Percentiles rank a stretch among this genome's conserved stretches.
phyloP scores from a whole-genome alignment of 2,797 vertebrate species.

The Amazonetta brasiliensis region DNA sequence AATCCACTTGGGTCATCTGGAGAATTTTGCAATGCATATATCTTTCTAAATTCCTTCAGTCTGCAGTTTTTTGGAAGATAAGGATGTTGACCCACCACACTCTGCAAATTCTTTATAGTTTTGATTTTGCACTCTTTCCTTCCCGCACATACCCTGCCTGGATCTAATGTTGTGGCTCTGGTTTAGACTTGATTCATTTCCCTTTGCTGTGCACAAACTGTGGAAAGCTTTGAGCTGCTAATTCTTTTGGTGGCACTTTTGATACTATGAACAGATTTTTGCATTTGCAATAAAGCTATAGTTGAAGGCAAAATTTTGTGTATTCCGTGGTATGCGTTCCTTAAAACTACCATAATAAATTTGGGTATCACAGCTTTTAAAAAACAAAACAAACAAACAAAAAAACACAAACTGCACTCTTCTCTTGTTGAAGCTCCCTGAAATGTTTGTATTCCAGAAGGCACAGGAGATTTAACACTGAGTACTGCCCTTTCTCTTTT shows the following conservation, averaged over 20 bases:
- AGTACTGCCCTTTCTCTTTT: background rate
- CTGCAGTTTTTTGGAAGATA: background rate
- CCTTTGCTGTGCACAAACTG: background rate
- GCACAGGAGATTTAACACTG: background rate
- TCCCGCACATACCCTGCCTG: fast-evolving
- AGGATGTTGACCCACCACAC: background rate
- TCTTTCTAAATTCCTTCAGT: background rate
- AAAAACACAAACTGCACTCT: background rate
- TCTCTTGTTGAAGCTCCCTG: background rate
- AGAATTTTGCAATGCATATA: background rate
- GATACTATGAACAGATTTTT: background rate
- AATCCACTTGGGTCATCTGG: background rate
- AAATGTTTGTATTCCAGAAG: background rate
- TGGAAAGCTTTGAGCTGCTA: background rate
- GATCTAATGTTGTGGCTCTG: background rate
- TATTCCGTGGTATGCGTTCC: background rate
- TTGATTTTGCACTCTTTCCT: background rate
- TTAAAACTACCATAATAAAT: background rate
- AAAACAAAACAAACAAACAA: no score
- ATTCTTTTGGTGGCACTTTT: background rate
- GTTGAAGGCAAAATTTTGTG: background rate
- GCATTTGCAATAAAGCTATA: background rate
- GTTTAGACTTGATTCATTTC: background rate
- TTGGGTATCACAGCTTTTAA: background rate
- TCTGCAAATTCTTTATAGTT: background rate